These are phyloP conservation scores for Lithophane semibrunnea DNA, from an alignment of 2,888 invertebrate species.

Conservation along the genomic window DNA sequence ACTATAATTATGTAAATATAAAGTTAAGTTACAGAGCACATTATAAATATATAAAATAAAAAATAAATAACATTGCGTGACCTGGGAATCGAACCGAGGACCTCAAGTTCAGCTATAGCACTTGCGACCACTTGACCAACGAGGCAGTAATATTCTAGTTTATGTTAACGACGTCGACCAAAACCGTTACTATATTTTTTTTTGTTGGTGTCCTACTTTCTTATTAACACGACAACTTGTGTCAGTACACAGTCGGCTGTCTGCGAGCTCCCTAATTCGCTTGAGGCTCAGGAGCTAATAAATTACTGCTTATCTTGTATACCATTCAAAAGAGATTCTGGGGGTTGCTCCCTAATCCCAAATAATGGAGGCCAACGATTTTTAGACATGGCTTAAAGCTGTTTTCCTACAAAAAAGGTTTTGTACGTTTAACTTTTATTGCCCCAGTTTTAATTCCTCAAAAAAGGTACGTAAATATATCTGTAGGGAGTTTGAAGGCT, in stretches of 20 bases:
- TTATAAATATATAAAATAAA: too few species aligned
- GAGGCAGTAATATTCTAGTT: too few species aligned
- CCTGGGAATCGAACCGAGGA: too few species aligned
- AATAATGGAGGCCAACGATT: slow-evolving; percentile 72
- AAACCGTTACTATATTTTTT: too few species aligned
- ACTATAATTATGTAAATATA: too few species aligned
- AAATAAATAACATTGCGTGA: too few species aligned
- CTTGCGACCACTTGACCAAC: too few species aligned
- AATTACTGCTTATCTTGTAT: slow-evolving; percentile 73
- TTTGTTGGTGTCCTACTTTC: background rate
- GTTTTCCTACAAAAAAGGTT: slow-evolving; percentile 53
- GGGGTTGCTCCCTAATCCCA: slow-evolving; percentile 70
- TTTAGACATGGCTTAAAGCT: slow-evolving; percentile 61
- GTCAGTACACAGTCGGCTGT: background rate
- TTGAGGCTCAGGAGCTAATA: slow-evolving; percentile 64
- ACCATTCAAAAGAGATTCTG: slow-evolving; percentile 74
- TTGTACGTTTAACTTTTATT: slow-evolving; percentile 47
- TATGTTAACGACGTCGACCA: too few species aligned
- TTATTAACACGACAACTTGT: background rate
- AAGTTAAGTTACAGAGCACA: too few species aligned
- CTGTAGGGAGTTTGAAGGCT: background rate
- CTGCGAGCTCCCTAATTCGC: slow-evolving; percentile 28
- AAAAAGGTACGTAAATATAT: slow-evolving; percentile 10
- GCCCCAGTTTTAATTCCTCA: slow-evolving; percentile 29
- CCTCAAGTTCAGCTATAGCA: too few species aligned